Conservation (phyloP, 2,113 vertebrate genomes). For the Tiliqua scincoides region DNA sequence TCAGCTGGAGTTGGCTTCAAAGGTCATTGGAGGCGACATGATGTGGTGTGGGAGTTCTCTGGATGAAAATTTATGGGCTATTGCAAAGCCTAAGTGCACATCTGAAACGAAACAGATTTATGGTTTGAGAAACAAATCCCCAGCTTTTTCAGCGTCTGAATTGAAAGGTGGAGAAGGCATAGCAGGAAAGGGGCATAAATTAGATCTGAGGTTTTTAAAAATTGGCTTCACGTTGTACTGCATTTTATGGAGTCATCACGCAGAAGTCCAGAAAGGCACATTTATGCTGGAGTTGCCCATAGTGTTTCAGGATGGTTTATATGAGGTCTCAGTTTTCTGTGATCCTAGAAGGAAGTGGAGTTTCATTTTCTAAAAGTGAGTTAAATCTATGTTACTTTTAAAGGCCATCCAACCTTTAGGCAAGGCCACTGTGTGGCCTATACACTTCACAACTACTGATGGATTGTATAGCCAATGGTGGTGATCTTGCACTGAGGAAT, state of each 20-base stretch:
- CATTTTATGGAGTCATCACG: neutral
- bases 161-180: neutral
- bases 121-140: neutral
- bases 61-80: neutral
- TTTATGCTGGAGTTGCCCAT: neutral
- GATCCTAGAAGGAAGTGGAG: neutral
- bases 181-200: neutral
- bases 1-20: neutral
- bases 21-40: neutral
- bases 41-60: neutral
- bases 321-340: neutral
- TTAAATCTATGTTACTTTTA: too few relatives aligned
- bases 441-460: neutral
- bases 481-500: neutral
- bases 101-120: slow-evolving; percentile 7
- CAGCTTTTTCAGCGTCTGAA: neutral
- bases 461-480: neutral
- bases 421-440: neutral
- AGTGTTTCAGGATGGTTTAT: neutral
- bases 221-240: neutral
- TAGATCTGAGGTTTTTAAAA: neutral
- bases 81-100: slow-evolving; percentile 1
- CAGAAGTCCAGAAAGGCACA: neutral
- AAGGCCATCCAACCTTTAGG: neutral
- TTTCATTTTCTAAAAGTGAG: neutral